phyloP scores from a whole-genome alignment of 2,797 vertebrate species.

The Adelosebastes latens region DNA sequence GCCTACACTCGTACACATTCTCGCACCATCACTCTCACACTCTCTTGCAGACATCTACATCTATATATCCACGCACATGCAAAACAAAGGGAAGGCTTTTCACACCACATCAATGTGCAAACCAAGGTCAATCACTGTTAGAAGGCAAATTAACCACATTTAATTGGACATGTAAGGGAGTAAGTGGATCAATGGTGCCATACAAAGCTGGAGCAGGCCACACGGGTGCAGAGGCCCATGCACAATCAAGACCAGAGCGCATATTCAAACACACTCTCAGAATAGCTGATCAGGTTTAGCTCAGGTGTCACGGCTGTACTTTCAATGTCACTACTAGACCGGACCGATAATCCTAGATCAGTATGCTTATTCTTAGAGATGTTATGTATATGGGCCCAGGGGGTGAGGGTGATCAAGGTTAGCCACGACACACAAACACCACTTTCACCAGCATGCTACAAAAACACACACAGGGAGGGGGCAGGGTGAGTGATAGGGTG shows the following conservation, averaged over 20 bases:
- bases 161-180: conserved; percentile 74
- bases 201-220: conserved; percentile 63
- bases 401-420: conserved; percentile 40
- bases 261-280: conserved; percentile 65
- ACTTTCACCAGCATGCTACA: conserved; percentile 85
- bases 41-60: conserved; percentile 63
- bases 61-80: conserved; percentile 77
- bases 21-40: conserved; percentile 32
- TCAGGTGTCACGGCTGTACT: conserved; percentile 40
- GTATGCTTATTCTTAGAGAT: conserved; percentile 65
- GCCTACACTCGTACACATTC: conserved; percentile 6
- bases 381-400: conserved; percentile 66
- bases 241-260: conserved; percentile 64
- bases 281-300: conserved; percentile 66
- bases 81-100: conserved; percentile 77
- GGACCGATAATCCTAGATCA: conserved; percentile 63
- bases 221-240: conserved; percentile 61
- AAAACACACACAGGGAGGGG: conserved; percentile 67
- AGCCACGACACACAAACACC: conserved; percentile 61
- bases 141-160: conserved; percentile 75
- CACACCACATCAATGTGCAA: conserved; percentile 87
- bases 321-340: conserved; percentile 25
- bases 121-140: conserved; percentile 79
- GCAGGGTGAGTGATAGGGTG: conserved; percentile 63
- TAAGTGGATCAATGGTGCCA: conserved; percentile 71